Evolutionary conservation across 2,113 vertebrate species (phyloP), one percentile per base, ranked within the genome.

Genomic region (Oryzias woworae): DNA sequence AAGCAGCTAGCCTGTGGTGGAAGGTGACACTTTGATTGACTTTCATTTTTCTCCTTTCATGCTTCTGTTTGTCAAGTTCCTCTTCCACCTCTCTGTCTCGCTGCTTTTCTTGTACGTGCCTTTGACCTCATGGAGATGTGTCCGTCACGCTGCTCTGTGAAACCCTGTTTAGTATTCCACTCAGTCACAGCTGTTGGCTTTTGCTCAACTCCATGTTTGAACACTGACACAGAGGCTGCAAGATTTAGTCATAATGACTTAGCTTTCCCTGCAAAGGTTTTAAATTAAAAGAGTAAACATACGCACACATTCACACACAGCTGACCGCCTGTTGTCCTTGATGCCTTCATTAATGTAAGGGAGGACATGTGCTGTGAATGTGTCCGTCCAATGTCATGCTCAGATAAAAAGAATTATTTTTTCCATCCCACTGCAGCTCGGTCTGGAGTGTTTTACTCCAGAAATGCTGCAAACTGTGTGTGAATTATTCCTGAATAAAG

Each of bases 111-210:
- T 46, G 46, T 61, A 17, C 16, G 54, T 52, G 24, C 67, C 31
- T 69, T 44, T 63, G 58, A 52, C 61, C 79, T 80, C 50, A 60
- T 69, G 56, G 55, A 36, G 77, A 3, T 14, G 58, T 50, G 65
- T 77, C 78, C 50, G 67, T 75, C 63, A 71, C 18, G 7, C 15
- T 16, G 50, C 15, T 66, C 23, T 16, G 20, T 16, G 41, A 24
- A 15, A 3, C 42, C 56, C 71, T 71, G 10, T 63, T 85, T 80
- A 70, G 71, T 78, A 85, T 88, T 86, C 84, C 5, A 12, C 56
- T 84, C 73, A 78, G 58, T 57, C 62, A 57, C 66, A 17, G 51
- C 49, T 69, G 73, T 71, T 55, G 7, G 43, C 46, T 58, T 2
- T 1, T 59, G 20, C 67, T 55, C 77, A 64, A 50, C 74, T 56